These are phyloP conservation scores for Ctenopoma kingsleyae DNA, from an alignment of 2,797 vertebrate genomes.

Conservation along the genomic window DNA sequence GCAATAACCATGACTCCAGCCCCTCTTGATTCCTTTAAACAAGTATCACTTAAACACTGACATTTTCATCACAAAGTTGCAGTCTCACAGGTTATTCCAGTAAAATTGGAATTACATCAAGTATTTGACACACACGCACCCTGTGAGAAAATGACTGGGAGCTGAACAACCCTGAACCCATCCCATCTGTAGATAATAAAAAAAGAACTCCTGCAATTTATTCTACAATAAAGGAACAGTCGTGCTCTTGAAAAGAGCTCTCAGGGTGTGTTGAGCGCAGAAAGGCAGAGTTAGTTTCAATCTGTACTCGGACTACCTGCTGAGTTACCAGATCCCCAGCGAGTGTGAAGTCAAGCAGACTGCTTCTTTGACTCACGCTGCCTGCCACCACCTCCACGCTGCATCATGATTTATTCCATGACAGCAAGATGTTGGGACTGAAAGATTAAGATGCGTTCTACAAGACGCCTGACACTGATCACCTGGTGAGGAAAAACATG, in stretches of 20 bases:
- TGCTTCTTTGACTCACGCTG: conserved; percentile 74
- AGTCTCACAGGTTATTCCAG: conserved; percentile 28
- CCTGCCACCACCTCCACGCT: conserved; percentile 71
- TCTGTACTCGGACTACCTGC: conserved; percentile 80
- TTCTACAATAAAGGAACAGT: conserved; percentile 72
- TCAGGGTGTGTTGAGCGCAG: conserved; percentile 59
- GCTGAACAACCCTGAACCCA: conserved; percentile 51
- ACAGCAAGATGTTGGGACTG: conserved; percentile 47
- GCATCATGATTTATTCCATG: conserved; percentile 71
- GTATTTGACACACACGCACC: conserved; percentile 43
- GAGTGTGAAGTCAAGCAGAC: conserved; percentile 82
- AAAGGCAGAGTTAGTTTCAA: conserved; percentile 79
- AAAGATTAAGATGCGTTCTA: conserved; percentile 54
- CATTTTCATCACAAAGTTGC: conserved; percentile 19
- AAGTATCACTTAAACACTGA: conserved; percentile 21
- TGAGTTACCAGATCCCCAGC: conserved; percentile 82
- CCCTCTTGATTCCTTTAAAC: conserved; percentile 28
- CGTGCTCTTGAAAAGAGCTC: conserved; percentile 66
- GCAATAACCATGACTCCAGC: conserved; percentile 12
- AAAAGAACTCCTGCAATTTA: conserved; percentile 60
- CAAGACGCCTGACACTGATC: conserved; percentile 50
- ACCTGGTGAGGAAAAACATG: conserved; percentile 35
- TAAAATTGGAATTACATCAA: conserved; percentile 51
- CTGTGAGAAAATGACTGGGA: conserved; percentile 52
- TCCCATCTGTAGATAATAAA: conserved; percentile 71